Evolutionary conservation across 2,113 vertebrate genomes (phyloP), one percentile per base, ranked within the genome.

Genomic region (Accipiter cooperii): DNA sequence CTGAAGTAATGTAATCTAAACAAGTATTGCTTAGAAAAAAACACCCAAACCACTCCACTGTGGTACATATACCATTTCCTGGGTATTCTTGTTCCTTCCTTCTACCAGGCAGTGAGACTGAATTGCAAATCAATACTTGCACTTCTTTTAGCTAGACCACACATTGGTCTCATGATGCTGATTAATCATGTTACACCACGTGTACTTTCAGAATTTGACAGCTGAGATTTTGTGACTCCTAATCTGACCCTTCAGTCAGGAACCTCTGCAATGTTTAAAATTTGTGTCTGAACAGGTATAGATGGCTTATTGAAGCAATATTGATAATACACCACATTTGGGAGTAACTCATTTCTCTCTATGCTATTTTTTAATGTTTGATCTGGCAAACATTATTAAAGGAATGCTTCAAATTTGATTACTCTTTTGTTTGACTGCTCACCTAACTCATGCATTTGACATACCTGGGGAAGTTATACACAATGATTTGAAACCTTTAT

Each of bases 401-500:
- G 83, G 87, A 96, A 96, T 97, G 90, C 96, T 97, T 98, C 95
- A 94, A 92, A 95, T 84, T 91, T 93, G 93, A 96, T 97, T 96
- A 76, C 86, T 97, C 73, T 89, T 96, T 91, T 95, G 58, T 97
- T 96, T 96, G 88, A 91, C 69, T 89, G 91, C 31, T 88, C 54
- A 64, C 84, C 61, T 97, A 94, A 97, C 92, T 94, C 83, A 91
- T 74, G 65, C 64, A 84, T 52, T 22, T 24, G 20, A 63, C 57
- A 66, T 90, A 81, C 91, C 97, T 87, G 91, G 96, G 93, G 84
- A 96, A 94, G 97, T 95, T 94, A 93, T 61, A 63, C 84, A 12
- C 38, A 82, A 79, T 80, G 57, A 47, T 92, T 82, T 78, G 63
- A 91, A 96, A 96, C 84, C 79, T 96, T 95, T 91, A 94, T 96